Percentiles rank a stretch among this genome's conserved stretches.
phyloP scores from a whole-genome alignment of 2,113 vertebrate species.

The Blennius ocellaris region DNA sequence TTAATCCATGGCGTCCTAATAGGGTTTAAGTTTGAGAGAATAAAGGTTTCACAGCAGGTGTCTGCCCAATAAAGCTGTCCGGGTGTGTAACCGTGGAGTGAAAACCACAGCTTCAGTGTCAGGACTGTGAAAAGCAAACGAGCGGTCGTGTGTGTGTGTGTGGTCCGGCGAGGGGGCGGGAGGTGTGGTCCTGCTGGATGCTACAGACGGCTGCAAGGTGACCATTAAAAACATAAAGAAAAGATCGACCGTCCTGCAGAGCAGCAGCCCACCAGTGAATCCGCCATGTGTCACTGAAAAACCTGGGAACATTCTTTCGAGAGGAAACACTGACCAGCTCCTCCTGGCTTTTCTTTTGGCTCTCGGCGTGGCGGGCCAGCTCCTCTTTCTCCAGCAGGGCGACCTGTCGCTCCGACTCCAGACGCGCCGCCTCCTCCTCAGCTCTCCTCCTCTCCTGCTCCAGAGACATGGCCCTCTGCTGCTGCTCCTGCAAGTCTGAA shows the following conservation, averaged over 20 bases:
- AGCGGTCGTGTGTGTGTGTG: slow-evolving; percentile 41
- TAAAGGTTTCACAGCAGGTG: slow-evolving; percentile 27
- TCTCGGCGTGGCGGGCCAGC: slow-evolving; percentile 87
- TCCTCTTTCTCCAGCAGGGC: slow-evolving; percentile 94
- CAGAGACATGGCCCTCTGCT: slow-evolving; percentile 87
- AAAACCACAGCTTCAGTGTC: slow-evolving; percentile 28
- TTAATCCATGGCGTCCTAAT: slow-evolving; percentile 42
- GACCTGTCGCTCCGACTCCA: slow-evolving; percentile 90
- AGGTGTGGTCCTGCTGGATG: slow-evolving; percentile 45
- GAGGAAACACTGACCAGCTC: slow-evolving; percentile 86
- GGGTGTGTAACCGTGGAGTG: slow-evolving; percentile 4
- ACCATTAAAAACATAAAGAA: too few species aligned
- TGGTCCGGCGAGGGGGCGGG: slow-evolving; percentile 43
- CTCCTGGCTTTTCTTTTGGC: slow-evolving; percentile 93
- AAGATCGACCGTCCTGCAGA: too few species aligned
- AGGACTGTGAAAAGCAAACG: slow-evolving; percentile 12
- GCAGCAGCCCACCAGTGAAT: too few species aligned
- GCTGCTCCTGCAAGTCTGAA: slow-evolving; percentile 92
- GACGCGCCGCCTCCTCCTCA: slow-evolving; percentile 88
- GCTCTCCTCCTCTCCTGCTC: slow-evolving; percentile 90
- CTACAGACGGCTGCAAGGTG: slow-evolving; percentile 34
- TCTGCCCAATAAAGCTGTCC: slow-evolving; percentile 12
- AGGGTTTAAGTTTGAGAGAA: slow-evolving; percentile 15
- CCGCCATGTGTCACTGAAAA: too few species aligned
- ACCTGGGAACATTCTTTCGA: too few species aligned